Conservation (phyloP, 2,113 vertebrate species). For the Spheniscus mendiculus region DNA sequence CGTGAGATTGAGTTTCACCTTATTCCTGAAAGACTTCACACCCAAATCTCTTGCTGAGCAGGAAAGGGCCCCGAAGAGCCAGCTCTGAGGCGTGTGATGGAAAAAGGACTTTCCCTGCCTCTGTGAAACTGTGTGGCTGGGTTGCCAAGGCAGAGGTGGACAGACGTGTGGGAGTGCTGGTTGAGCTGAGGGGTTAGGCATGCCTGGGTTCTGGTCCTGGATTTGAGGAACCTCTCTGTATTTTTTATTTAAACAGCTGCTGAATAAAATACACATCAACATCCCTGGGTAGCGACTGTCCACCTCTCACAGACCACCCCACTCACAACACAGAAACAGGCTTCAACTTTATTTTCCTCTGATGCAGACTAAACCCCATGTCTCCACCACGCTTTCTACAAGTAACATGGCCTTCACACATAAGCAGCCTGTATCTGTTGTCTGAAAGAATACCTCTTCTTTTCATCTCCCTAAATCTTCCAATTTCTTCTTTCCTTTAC, state of each 20-base stretch:
- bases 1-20: not conserved
- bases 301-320: not conserved
- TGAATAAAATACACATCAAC: not conserved
- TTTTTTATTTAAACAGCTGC: not conserved
- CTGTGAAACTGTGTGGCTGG: not conserved
- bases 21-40: not conserved
- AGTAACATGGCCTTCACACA: not conserved
- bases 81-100: not conserved
- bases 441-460: not conserved
- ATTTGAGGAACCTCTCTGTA: not conserved
- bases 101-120: not conserved
- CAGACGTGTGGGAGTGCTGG: fast-evolving
- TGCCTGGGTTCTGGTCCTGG: not conserved
- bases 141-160: not conserved
- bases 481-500: not conserved
- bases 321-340: not conserved
- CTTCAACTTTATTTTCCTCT: not conserved
- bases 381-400: not conserved
- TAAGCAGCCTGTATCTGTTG: not conserved
- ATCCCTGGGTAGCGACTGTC: not conserved
- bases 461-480: not conserved
- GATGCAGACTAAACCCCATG: not conserved
- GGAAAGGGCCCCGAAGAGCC: not conserved
- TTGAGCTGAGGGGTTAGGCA: not conserved
- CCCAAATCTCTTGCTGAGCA: not conserved